Percentiles rank a stretch among this genome's conserved stretches.
phyloP scores from a whole-genome alignment of 2,113 vertebrate genomes.

The Arizona elegans region DNA sequence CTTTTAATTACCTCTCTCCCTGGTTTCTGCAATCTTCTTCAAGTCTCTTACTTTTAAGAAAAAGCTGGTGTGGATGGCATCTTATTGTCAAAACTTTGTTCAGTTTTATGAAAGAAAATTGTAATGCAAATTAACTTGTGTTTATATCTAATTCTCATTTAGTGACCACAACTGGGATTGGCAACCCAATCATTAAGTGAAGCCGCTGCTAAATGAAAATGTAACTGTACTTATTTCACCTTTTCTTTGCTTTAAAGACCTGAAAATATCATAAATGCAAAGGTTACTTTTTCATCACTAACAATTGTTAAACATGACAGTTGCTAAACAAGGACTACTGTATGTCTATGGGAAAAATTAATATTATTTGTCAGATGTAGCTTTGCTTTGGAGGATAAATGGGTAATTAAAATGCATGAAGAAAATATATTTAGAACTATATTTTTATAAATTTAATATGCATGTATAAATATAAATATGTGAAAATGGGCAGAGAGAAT shows the following conservation, averaged over 20 bases:
- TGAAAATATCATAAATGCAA: neutral
- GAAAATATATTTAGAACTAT: neutral
- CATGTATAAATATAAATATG: neutral
- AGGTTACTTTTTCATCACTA: neutral
- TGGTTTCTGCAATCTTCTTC: neutral
- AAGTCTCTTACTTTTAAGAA: neutral
- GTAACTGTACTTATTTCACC: neutral
- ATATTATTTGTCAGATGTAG: neutral
- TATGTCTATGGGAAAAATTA: neutral
- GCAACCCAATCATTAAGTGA: neutral
- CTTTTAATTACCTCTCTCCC: neutral
- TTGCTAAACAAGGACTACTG: neutral
- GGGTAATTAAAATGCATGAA: neutral
- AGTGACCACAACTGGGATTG: neutral
- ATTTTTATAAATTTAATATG: neutral
- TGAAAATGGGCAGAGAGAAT: neutral
- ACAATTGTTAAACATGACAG: neutral
- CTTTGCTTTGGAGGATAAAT: neutral
- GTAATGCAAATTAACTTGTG: neutral
- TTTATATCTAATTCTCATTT: neutral
- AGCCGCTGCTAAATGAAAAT: neutral
- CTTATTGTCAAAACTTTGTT: neutral
- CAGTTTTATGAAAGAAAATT: neutral
- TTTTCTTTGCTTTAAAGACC: neutral
- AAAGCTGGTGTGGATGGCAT: neutral